phyloP scores from a whole-genome alignment of 2,888 invertebrate species.

The Dendrolimus pini region DNA sequence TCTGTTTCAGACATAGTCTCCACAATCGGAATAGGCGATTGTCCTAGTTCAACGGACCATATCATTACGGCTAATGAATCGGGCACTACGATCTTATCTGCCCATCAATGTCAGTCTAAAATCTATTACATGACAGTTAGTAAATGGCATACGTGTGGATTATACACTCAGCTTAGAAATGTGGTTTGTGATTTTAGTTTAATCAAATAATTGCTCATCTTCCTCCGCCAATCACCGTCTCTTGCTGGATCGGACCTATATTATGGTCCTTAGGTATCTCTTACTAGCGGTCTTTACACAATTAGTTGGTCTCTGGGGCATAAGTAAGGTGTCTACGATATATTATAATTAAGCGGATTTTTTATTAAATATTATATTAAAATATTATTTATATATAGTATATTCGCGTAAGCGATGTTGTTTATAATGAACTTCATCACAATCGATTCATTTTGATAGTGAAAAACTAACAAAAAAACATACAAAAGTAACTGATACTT shows the following conservation, averaged over 20 bases:
- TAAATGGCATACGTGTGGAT: constrained; percentile 15
- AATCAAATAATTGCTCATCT: too few relatives aligned
- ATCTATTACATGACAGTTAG: constrained; percentile 48
- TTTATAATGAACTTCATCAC: too few relatives aligned
- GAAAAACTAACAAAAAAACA: too few relatives aligned
- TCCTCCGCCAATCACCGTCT: background rate
- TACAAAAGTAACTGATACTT: too few relatives aligned
- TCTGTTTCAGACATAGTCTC: constrained; percentile 43
- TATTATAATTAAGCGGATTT: too few relatives aligned
- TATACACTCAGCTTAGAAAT: background rate
- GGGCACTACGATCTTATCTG: constrained; percentile 58
- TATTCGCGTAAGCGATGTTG: too few relatives aligned
- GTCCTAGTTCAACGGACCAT: constrained; percentile 71
- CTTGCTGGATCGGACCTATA: background rate
- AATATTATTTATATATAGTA: too few relatives aligned
- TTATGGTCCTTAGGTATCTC: background rate
- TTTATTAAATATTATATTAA: too few relatives aligned
- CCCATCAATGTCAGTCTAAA: constrained; percentile 59
- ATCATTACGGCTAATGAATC: constrained; percentile 69
- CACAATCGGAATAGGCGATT: constrained; percentile 54
- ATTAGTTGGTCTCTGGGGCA: too few relatives aligned
- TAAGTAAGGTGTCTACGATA: too few relatives aligned
- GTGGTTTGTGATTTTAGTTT: background rate
- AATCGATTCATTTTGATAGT: too few relatives aligned
- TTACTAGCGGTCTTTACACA: too few relatives aligned